Base-by-base conservation (phyloP, 2,888 invertebrate genomes). In the Nezara viridula region DNA sequence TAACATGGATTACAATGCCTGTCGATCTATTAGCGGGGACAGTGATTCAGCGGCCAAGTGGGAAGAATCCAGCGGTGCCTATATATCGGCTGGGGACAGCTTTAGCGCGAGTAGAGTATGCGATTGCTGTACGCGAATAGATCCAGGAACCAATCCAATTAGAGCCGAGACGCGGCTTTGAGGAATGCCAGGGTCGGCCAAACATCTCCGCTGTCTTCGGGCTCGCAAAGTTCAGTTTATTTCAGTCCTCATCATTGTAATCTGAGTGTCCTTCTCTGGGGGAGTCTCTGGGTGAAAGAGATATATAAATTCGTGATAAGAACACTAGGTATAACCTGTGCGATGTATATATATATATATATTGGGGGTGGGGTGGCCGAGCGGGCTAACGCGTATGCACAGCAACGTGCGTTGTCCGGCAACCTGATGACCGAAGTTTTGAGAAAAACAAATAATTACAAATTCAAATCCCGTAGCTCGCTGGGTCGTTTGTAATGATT, bases 151-250 rank as follows among this genome's bases (percentile, higher is more conserved):
- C 24, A 14, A 81, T n/a, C 81, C 81, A 44, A 81, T 81, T n/a
- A 81, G 81, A 14, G 27, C 27, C 27, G 5, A 12, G 14, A 40
- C 37, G 73, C 24, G 77, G 77, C 77, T 77, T 60, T 60, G 60
- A 60, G 66, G 66, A 73, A 47, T 81, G 81, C 81, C 81, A 81
- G 81, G 81, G 81, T 81, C 81, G 81, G 81, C 81, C 81, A n/a
- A 40, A 44, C 44, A 47, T 81, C 44, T 14, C 24, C n/a, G 7
- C 21, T 16, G 12, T 40, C 6, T 24, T 12, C 3, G 21, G 10
- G 9, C 24, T 81, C 44, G 81, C 81, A n/a, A 47, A 81, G 81
- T 81, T 47, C 81, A 47, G 14, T 24, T 47, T 81, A 81, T 81
- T 81, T 73, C 37, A 19, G 66, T 3, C n/a, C 10, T 55, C n/a